phyloP scores from a whole-genome alignment of 2,797 vertebrate species.

The Acrossocheilus fasciatus region DNA sequence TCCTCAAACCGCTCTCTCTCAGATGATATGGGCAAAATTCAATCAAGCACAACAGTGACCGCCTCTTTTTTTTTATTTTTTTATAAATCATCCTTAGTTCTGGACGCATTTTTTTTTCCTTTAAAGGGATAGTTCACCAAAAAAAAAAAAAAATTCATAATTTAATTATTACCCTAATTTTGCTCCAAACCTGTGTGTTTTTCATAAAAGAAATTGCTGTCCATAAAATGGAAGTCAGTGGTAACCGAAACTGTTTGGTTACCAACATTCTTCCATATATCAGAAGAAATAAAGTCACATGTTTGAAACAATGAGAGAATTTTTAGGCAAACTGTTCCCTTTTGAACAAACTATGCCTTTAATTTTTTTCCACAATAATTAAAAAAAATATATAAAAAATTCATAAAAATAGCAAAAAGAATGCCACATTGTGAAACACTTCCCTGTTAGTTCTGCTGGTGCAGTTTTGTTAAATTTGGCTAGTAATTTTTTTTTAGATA shows the following conservation, averaged over 20 bases:
- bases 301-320: not conserved
- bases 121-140: not conserved
- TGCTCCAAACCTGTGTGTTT: not conserved
- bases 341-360: not conserved
- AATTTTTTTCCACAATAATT: not conserved
- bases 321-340: too few relatives aligned
- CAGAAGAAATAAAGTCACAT: not conserved
- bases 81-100: not conserved
- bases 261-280: not conserved
- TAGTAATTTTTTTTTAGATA: not conserved
- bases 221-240: not conserved
- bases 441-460: not conserved
- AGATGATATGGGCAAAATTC: not conserved
- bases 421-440: not conserved
- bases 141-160: not conserved
- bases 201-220: not conserved
- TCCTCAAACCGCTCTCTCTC: not conserved
- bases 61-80: not conserved
- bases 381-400: not conserved
- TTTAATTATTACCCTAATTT: not conserved
- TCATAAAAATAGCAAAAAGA: not conserved
- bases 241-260: not conserved
- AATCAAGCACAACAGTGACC: conserved; percentile 3
- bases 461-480: not conserved
- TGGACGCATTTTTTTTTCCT: not conserved